Conservation (phyloP, 2,888 invertebrate species). For the Orthonevra nobilis region DNA sequence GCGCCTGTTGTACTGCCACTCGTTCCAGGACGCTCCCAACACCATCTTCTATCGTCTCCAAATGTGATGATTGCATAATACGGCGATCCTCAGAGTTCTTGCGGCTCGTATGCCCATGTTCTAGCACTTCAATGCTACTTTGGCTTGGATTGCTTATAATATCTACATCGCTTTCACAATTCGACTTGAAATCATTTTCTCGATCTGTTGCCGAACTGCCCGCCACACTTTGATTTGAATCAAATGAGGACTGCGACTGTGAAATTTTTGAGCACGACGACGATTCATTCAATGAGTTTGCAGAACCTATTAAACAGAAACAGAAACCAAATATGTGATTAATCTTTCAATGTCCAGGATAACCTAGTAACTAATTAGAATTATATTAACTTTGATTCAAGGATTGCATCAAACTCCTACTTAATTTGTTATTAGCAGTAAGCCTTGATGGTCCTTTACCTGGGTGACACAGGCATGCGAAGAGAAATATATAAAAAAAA, state of each 20-base stretch:
- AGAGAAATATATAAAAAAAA: conserved; percentile 36
- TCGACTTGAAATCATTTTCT: conserved; percentile 76
- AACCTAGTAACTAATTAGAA: conserved; percentile 39
- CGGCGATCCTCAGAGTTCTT: conserved; percentile 81
- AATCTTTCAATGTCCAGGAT: not conserved
- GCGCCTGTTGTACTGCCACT: conserved; percentile 2
- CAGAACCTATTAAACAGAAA: conserved; percentile 77
- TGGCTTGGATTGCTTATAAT: conserved; percentile 87
- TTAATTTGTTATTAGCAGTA: conserved; percentile 78
- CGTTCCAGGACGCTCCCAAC: not conserved
- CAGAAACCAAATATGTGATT: not conserved
- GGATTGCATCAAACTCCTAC: conserved; percentile 77
- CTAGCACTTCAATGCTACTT: conserved; percentile 85
- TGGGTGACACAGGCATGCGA: conserved; percentile 49
- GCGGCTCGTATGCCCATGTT: conserved; percentile 76
- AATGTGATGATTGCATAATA: conserved; percentile 79
- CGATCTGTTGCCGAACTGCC: conserved; percentile 79
- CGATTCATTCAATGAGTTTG: conserved; percentile 79
- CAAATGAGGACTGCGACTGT: conserved; percentile 78
- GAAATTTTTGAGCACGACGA: conserved; percentile 80
- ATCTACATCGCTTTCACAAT: conserved; percentile 85
- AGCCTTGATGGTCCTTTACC: conserved; percentile 76
- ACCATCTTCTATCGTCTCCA: conserved; percentile 81
- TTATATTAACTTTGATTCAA: conserved; percentile 78
- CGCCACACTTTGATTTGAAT: conserved; percentile 79